Conservation (phyloP, 1,140 invertebrate genomes). For the Drosophila fuyamai region DNA sequence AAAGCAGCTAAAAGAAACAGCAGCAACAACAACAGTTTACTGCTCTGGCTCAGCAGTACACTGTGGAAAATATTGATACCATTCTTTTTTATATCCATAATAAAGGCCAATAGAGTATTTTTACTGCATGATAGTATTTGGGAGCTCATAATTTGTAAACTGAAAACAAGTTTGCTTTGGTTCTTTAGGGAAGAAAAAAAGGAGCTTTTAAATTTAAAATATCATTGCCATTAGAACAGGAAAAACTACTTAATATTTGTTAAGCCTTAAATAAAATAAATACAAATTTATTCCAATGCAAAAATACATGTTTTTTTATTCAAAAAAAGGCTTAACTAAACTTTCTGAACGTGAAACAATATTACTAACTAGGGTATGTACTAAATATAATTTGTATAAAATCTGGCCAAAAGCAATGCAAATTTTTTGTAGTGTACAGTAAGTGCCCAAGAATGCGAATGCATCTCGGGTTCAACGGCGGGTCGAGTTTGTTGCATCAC, state of each 20-base stretch:
- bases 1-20: constrained; percentile 31
- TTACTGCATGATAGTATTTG: too few relatives aligned
- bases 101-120: too few relatives aligned
- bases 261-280: too few relatives aligned
- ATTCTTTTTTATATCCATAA: too few relatives aligned
- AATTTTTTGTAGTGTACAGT: constrained; percentile 3
- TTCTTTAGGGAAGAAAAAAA: background rate
- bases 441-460: constrained; percentile 37
- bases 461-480: constrained; percentile 37
- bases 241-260: too few relatives aligned
- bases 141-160: too few relatives aligned
- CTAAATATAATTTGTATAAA: background rate
- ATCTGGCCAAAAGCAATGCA: rapidly evolving
- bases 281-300: too few relatives aligned
- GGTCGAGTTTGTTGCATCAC: constrained; percentile 55
- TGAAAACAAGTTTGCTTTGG: too few relatives aligned
- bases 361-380: background rate
- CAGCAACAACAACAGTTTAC: constrained; percentile 67
- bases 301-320: background rate
- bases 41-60: constrained; percentile 34
- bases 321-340: too few relatives aligned
- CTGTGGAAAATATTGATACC: background rate
- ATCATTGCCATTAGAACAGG: too few relatives aligned
- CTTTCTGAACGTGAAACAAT: too few relatives aligned
- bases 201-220: too few relatives aligned